Evolutionary conservation across 2,797 vertebrate genomes (phyloP).

Genomic region (Hippoglossus hippoglossus): DNA sequence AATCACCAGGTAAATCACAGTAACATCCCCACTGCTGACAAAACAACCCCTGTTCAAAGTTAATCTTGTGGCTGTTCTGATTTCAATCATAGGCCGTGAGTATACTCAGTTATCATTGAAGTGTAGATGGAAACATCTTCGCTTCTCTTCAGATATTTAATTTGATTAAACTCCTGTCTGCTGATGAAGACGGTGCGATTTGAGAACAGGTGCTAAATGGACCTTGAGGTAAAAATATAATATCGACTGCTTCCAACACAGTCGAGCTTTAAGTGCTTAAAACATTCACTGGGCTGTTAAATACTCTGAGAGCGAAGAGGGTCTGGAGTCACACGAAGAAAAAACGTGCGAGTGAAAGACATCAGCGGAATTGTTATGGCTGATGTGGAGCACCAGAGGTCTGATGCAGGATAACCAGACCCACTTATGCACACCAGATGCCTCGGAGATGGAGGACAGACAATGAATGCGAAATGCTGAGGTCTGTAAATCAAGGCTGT

Average conservation of each 20-base stretch:
- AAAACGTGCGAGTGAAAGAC: background rate
- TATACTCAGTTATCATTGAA: too few relatives aligned
- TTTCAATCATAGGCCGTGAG: background rate
- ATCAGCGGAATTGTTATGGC: background rate
- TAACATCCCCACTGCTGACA: too few relatives aligned
- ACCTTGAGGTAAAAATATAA: background rate
- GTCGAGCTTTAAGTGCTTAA: background rate
- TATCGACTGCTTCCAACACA: background rate
- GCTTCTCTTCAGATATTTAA: background rate
- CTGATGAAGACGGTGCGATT: too few relatives aligned
- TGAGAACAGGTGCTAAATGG: background rate
- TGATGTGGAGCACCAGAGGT: constrained; percentile 2
- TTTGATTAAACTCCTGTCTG: background rate
- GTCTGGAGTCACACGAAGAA: background rate
- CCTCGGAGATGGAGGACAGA: constrained; percentile 15
- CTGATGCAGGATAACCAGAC: constrained; percentile 22
- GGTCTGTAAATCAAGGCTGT: constrained; percentile 18
- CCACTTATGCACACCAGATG: constrained; percentile 12
- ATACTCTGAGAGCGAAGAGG: background rate
- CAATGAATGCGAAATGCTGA: constrained; percentile 22
- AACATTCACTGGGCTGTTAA: background rate
- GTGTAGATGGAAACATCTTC: too few relatives aligned
- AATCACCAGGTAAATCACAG: too few relatives aligned
- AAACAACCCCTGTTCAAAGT: too few relatives aligned
- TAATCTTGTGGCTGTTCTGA: background rate